Percentiles rank a stretch among this genome's conserved stretches.
Conservation (phyloP, 1,140 invertebrate species). For the Papilio polytes region DNA sequence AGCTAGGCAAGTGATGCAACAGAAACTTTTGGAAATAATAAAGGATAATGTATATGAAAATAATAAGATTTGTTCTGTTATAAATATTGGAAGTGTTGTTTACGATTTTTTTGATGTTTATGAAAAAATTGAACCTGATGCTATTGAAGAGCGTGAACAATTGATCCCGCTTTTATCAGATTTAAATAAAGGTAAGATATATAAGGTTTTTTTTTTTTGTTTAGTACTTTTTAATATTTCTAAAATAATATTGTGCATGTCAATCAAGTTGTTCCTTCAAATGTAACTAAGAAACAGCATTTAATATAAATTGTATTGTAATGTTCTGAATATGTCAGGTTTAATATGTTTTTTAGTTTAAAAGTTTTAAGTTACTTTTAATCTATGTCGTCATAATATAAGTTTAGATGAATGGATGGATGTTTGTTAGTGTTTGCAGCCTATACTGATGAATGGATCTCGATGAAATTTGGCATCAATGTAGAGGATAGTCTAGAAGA, state of each 20-base stretch:
- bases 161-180: constrained; percentile 61
- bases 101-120: constrained; percentile 76
- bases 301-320: not conserved
- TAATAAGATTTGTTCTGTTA: constrained; percentile 61
- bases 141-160: constrained; percentile 59
- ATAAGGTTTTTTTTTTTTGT: constrained; percentile 18
- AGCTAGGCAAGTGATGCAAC: constrained; percentile 75
- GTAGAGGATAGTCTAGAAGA: too few relatives aligned
- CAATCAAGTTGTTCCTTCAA: not conserved
- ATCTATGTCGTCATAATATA: not conserved
- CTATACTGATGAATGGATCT: too few relatives aligned
- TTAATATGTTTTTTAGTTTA: not conserved
- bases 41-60: constrained; percentile 60
- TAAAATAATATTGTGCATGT: not conserved
- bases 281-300: not conserved
- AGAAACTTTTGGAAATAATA: constrained; percentile 61
- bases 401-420: too few relatives aligned
- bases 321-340: not conserved
- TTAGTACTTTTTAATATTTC: not conserved
- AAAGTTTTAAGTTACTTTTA: not conserved
- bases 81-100: constrained; percentile 71
- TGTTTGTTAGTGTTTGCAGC: too few relatives aligned
- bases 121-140: constrained; percentile 69
- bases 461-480: too few relatives aligned
- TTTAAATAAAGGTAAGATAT: constrained; percentile 71